phyloP scores from a whole-genome alignment of 2,797 vertebrate species.

The Bucorvus abyssinicus region DNA sequence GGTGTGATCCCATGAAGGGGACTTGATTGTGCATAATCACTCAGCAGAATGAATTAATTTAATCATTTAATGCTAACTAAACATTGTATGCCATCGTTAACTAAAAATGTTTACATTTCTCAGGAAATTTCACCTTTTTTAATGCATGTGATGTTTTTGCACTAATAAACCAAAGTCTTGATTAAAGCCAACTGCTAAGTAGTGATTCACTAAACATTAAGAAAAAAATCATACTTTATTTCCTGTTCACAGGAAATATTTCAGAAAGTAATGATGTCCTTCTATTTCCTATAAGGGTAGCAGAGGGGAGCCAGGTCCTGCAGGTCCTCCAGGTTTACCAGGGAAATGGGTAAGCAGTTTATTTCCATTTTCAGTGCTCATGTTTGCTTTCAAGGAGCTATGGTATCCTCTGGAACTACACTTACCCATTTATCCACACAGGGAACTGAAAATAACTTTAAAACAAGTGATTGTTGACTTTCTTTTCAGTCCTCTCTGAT shows the following conservation, averaged over 20 bases:
- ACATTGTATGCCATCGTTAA: not conserved
- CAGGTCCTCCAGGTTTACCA: slow-evolving; percentile 84
- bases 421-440: not conserved
- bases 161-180: not conserved
- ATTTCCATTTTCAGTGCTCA: not conserved
- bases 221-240: not conserved
- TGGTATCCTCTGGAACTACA: not conserved
- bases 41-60: not conserved
- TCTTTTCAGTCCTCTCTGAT: not conserved
- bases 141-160: not conserved
- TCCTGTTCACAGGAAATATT: not conserved
- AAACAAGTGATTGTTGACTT: not conserved
- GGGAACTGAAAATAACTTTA: not conserved
- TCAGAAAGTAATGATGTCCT: not conserved
- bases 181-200: not conserved
- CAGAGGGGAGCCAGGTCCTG: slow-evolving; percentile 83
- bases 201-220: not conserved
- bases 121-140: not conserved
- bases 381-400: not conserved
- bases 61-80: not conserved
- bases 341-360: slow-evolving; percentile 86
- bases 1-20: not conserved
- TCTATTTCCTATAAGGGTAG: slow-evolving; percentile 80
- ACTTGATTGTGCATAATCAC: not conserved
- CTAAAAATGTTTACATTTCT: not conserved